phyloP scores from a whole-genome alignment of 2,797 vertebrate genomes.

The Urocyon cinereoargenteus region DNA sequence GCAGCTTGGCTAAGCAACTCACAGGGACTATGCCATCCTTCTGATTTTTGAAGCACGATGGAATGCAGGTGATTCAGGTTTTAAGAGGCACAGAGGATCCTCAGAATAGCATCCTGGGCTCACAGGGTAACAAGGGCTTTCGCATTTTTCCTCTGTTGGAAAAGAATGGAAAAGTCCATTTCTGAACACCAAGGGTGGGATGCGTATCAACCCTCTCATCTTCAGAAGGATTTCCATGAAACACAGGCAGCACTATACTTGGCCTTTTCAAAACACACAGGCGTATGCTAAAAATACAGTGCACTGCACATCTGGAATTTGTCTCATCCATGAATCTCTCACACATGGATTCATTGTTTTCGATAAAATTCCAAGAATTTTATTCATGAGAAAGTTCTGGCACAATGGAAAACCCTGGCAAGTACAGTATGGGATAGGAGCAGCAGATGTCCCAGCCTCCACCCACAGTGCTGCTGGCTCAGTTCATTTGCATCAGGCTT shows the following conservation, averaged over 20 bases:
- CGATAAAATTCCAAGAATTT: conserved; percentile 85
- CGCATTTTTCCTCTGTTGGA: neutral
- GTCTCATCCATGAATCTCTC: conserved; percentile 79
- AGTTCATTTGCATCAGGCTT: neutral
- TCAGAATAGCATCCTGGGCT: neutral
- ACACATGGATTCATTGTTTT: conserved; percentile 86
- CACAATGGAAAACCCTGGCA: conserved; percentile 83
- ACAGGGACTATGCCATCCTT: rapidly evolving
- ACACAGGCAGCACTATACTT: neutral
- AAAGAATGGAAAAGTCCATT: neutral
- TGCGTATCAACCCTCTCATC: rapidly evolving
- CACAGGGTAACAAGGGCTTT: no score
- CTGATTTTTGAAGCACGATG: neutral
- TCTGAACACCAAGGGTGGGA: neutral
- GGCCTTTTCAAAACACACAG: neutral
- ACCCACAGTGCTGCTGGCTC: neutral
- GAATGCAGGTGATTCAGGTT: neutral
- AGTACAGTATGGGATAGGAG: conserved; percentile 71
- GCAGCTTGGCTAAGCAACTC: neutral
- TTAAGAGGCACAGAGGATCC: neutral
- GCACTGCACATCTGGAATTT: conserved; percentile 84
- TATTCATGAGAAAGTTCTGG: conserved; percentile 87
- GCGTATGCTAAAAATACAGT: neutral
- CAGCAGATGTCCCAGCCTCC: conserved; percentile 84
- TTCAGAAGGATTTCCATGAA: neutral